These are phyloP conservation scores for Aix galericulata DNA, from an alignment of 2,113 vertebrate genomes.

Conservation along the genomic window DNA sequence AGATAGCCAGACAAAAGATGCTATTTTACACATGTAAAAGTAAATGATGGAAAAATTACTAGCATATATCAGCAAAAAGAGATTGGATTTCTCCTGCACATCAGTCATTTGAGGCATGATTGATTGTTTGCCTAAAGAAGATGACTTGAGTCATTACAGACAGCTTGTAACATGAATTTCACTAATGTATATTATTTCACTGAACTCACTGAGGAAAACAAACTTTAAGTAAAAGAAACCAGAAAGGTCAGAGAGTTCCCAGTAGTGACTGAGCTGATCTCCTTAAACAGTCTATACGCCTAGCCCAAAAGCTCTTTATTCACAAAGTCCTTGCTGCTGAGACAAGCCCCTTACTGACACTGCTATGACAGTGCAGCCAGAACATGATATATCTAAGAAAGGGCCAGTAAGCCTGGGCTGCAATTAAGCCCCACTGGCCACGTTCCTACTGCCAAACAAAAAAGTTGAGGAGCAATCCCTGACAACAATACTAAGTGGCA, in stretches of 20 bases:
- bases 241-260: background rate
- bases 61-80: background rate
- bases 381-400: background rate
- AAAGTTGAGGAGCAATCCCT: background rate
- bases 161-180: background rate
- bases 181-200: background rate
- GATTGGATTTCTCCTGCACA: background rate
- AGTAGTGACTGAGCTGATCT: background rate
- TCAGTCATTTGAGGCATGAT: background rate
- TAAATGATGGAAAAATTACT: background rate
- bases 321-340: background rate
- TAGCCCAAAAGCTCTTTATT: background rate
- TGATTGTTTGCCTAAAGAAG: background rate
- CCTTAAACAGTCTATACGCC: background rate
- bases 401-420: background rate
- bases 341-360: background rate
- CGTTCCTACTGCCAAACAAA: background rate
- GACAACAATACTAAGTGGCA: background rate
- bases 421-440: background rate
- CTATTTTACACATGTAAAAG: background rate
- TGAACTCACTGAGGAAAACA: background rate
- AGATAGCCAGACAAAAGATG: background rate
- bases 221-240: background rate
- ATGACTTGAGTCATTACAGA: background rate
- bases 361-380: background rate